These are phyloP conservation scores for Platypus cylindrus DNA, from an alignment of 2,888 invertebrate species.

Conservation along the genomic window DNA sequence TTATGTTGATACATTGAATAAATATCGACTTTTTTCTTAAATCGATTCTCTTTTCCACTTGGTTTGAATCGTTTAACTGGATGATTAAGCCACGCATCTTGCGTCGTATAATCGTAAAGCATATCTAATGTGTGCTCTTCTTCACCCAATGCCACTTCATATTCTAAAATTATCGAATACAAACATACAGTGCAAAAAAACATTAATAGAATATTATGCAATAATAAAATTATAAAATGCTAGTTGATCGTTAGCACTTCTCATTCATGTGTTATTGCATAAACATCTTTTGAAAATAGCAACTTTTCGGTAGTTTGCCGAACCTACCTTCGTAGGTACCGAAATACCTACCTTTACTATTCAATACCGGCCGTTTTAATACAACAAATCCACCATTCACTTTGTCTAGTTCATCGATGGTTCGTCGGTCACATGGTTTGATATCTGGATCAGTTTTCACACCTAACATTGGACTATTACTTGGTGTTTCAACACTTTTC, in stretches of 20 bases:
- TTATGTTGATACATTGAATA: conserved; percentile 31
- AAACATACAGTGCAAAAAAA: conserved; percentile 1
- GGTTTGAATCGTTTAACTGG: conserved; percentile 80
- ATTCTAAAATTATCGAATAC: conserved; percentile 36
- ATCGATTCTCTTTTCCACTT: conserved; percentile 37
- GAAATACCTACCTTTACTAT: conserved; percentile 43
- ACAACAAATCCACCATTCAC: conserved; percentile 19
- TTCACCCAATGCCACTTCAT: conserved; percentile 63
- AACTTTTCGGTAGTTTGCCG: not conserved
- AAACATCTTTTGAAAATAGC: too few relatives aligned
- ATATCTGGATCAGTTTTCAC: conserved; percentile 11
- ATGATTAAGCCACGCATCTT: conserved; percentile 80
- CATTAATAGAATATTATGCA: too few relatives aligned
- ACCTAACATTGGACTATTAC: conserved; percentile 14
- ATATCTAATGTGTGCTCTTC: conserved; percentile 69
- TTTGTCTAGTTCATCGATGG: conserved; percentile 17
- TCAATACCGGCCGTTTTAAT: conserved; percentile 65
- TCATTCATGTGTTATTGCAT: too few relatives aligned
- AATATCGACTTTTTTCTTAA: conserved; percentile 33
- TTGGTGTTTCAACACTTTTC: conserved; percentile 20
- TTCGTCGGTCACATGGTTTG: conserved; percentile 12
- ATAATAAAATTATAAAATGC: too few relatives aligned
- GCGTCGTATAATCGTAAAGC: conserved; percentile 79
- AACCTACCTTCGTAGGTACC: not conserved
- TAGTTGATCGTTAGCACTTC: too few relatives aligned